Evolutionary conservation across 2,113 vertebrate genomes (phyloP), one percentile per base, ranked within the genome.

Genomic region (Manacus vitellinus): DNA sequence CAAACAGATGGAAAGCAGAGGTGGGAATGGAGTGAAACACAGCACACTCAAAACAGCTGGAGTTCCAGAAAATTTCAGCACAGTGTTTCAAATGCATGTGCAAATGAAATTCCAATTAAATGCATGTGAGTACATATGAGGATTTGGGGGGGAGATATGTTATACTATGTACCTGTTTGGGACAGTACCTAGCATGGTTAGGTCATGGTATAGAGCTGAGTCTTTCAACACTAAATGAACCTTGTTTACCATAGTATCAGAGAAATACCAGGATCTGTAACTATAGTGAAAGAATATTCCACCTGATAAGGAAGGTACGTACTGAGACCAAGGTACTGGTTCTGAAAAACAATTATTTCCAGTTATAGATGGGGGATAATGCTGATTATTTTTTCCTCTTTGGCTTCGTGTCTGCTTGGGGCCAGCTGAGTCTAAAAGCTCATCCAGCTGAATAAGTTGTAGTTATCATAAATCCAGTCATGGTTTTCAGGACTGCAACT

Each of bases 241-340:
- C 17, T 47, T 11, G 0, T 54, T 72, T 67, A 44, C 54, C 13
- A 30, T 7, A 63, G 4, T 20, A 27, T n/a, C 12, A 35, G 37
- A 52, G 23, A 90, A 84, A 43, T 33, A 1, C 9, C 8, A 4
- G 43, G 7, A 33, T 49, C 28, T 59, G 16, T 28, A 25, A 12
- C 12, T 61, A 3, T n/a, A 51, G 31, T n/a, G 20, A 77, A 58
- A 51, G 22, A 66, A 5, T 51, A n/a, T 78, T 78, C 31, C 8
- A 51, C 2, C 5, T 24, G 3, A 2, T n/a, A 43, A 71, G 37
- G 9, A 71, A 71, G 4, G 3, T 24, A 27, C 27, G 3, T 6
- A 37, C 6, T 7, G 14, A 92, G 14, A 86, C 5, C 8, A 47
- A 71, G 17, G 13, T 79, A 51, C 2, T 33, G 1, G 4, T 59